A percentile compares a stretch with the other conserved stretches of the same genome.
Conservation (phyloP, 35 echinoderm and acorn worm genomes). For the Heliocidaris erythrogramma region DNA sequence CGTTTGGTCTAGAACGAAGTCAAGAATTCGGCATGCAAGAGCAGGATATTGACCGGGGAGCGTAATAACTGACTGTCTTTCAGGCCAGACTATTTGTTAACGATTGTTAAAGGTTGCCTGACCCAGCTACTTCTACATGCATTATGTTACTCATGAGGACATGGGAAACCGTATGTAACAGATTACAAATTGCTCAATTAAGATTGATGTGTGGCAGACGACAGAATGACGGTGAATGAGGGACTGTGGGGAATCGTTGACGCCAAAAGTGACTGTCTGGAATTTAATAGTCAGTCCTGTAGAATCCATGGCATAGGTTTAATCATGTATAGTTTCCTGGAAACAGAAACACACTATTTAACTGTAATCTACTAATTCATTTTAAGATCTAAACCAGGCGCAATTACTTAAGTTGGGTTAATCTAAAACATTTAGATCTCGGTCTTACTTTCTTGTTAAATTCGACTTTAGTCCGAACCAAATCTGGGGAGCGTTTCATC, state of each 20-base stretch:
- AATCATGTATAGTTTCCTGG: background rate
- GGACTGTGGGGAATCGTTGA: background rate
- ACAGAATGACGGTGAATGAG: background rate
- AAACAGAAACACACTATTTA: background rate
- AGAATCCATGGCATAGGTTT: background rate
- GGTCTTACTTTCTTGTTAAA: too few species aligned
- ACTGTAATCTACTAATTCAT: too few species aligned
- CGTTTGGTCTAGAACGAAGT: too few species aligned
- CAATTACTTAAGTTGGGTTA: too few species aligned
- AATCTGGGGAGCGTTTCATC: too few species aligned
- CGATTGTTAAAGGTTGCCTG: background rate
- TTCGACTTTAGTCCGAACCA: too few species aligned
- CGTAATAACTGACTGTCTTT: too few species aligned
- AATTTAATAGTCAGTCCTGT: background rate
- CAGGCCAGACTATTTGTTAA: too few species aligned
- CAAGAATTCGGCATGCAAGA: too few species aligned
- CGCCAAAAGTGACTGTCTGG: background rate
- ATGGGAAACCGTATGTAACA: background rate
- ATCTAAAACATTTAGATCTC: too few species aligned
- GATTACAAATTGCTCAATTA: slow-evolving; percentile 12
- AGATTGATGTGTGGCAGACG: background rate
- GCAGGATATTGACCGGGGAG: too few species aligned
- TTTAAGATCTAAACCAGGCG: too few species aligned
- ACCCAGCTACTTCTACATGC: background rate
- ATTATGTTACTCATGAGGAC: background rate